phyloP scores from a whole-genome alignment of 2,797 vertebrate genomes.

The Gadopsis marmoratus region DNA sequence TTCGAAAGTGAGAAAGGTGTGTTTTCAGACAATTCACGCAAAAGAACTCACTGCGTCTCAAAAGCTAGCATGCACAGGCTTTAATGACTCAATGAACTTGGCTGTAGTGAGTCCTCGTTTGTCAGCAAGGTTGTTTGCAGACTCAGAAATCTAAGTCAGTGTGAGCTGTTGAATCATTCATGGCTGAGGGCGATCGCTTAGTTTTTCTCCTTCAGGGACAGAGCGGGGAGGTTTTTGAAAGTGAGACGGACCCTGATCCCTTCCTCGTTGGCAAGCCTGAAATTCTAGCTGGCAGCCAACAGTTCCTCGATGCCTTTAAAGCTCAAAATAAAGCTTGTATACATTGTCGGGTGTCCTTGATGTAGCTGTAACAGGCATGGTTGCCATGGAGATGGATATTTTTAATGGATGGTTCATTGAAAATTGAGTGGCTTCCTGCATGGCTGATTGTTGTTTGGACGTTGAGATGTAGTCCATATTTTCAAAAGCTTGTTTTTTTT shows the following conservation, averaged over 20 bases:
- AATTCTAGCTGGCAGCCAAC: slow-evolving; percentile 33
- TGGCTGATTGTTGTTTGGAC: slow-evolving; percentile 21
- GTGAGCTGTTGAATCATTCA: slow-evolving; percentile 74
- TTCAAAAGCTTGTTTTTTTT: background rate
- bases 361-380: slow-evolving; percentile 27
- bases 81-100: slow-evolving; percentile 13
- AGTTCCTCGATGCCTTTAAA: background rate
- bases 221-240: slow-evolving; percentile 31
- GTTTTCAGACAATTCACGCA: slow-evolving; percentile 29
- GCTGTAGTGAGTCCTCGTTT: slow-evolving; percentile 28
- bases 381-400: slow-evolving; percentile 53
- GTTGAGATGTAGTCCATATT: background rate
- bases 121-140: slow-evolving; percentile 49
- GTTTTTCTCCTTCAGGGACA: slow-evolving; percentile 53
- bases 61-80: slow-evolving; percentile 11
- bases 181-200: slow-evolving; percentile 51
- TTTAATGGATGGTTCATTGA: slow-evolving; percentile 28
- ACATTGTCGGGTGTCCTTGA: slow-evolving; percentile 38
- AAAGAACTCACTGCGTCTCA: slow-evolving; percentile 17
- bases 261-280: slow-evolving; percentile 23
- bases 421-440: slow-evolving; percentile 24
- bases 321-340: slow-evolving; percentile 39
- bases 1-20: slow-evolving; percentile 39
- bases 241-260: slow-evolving; percentile 36
- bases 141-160: slow-evolving; percentile 56